These are phyloP conservation scores for Fabriciana adippe DNA, from an alignment of 2,888 invertebrate genomes.

Conservation along the genomic window DNA sequence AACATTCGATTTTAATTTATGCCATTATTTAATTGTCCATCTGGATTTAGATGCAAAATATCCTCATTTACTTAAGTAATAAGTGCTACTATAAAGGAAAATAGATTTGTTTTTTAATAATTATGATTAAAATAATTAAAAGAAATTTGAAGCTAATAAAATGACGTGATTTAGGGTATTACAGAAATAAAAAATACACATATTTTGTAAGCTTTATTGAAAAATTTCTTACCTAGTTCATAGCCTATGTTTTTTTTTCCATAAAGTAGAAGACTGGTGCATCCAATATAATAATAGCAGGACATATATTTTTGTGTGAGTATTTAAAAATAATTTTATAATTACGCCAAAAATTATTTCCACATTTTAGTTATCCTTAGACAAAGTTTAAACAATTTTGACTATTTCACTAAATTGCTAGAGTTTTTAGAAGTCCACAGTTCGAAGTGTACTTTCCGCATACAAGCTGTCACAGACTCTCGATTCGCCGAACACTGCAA, in stretches of 20 bases:
- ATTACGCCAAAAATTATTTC: slow-evolving; percentile 14
- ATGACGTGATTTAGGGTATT: not conserved
- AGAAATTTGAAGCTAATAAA: too few species aligned
- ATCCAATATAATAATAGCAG: slow-evolving; percentile 43
- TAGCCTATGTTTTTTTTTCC: slow-evolving; percentile 33
- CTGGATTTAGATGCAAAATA: too few species aligned
- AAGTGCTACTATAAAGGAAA: too few species aligned
- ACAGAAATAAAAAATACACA: slow-evolving; percentile 11
- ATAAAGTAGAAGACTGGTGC: slow-evolving; percentile 49
- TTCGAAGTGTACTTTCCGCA: not conserved
- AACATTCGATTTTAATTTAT: too few species aligned
- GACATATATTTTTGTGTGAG: slow-evolving; percentile 28
- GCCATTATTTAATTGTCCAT: too few species aligned
- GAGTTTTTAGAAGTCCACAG: not conserved
- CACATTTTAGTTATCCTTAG: slow-evolving; percentile 1
- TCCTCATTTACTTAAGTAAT: too few species aligned
- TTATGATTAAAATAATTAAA: too few species aligned
- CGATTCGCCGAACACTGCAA: slow-evolving; percentile 1
- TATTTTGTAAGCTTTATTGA: slow-evolving; percentile 58
- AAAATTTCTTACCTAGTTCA: slow-evolving; percentile 53
- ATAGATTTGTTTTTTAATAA: too few species aligned
- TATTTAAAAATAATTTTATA: slow-evolving; percentile 27
- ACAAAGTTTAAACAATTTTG: slow-evolving; percentile 4
- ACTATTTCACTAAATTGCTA: slow-evolving; percentile 13
- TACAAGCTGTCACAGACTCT: not conserved